Base-by-base conservation (phyloP, 1,140 invertebrate species). In the Leptopilina clavipes region DNA sequence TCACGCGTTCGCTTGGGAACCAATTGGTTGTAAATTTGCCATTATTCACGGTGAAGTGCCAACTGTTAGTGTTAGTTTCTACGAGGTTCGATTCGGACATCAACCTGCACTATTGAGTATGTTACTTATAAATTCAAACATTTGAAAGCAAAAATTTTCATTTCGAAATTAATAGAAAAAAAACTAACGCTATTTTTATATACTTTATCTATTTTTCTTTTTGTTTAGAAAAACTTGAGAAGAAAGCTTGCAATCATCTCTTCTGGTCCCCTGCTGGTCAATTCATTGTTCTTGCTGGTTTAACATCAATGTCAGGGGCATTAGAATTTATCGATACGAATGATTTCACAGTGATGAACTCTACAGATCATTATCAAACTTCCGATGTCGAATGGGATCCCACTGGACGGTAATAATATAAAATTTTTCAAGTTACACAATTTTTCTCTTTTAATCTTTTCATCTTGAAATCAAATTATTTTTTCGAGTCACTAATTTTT, bases 321-420 rank as follows among this genome's bases (percentile, higher is more conserved):
- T 89, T 99, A 76, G 98, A 99, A 89, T 99, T 99, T 88, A 94
- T 99, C 19, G 98, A 99, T 86, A 98, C 98, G 0, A 94, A 95
- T 81, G 97, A 98, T 87, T 98, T 98, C 87, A 95, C 97, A 1
- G 94, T 98, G 3, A 99, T 98, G 96, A 95, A 96, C 82, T 94
- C 94, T 1, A 95, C 95, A 0, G 98, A 99, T 88, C 98, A 99
- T 91, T 99, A 97, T 89, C 93, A 97, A 92, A 95, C 95, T 82
- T 98, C 97, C 0, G 97, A 99, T 85, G 96, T 99, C 3, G 98
- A 99, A 89, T 99, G 99, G 99, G 99, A 99, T 91, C 98, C 98
- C 7, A 99, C 98, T 37, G 98, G 98, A 17, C 93, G 98, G 85
- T 90, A 83, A 76, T 10, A 74, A 76, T 43, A 25, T 71, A 18